These are phyloP conservation scores for Cinclus cinclus DNA, from an alignment of 2,113 vertebrate species.

Conservation along the genomic window DNA sequence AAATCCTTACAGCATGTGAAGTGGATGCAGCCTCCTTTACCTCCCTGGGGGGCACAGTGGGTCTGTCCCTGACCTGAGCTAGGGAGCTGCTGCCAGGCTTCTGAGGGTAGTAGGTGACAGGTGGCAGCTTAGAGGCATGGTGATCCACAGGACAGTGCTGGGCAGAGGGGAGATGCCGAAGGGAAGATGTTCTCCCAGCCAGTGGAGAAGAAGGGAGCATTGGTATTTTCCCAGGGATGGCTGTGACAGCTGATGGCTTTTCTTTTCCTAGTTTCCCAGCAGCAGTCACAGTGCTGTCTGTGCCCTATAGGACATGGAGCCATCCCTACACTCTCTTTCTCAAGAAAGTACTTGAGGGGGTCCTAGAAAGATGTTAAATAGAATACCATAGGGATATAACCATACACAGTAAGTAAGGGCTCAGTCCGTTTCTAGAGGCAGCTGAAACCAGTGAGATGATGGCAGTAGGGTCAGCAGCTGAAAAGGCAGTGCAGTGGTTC, in stretches of 20 bases:
- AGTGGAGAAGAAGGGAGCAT: background rate
- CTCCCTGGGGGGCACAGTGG: background rate
- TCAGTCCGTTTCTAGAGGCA: background rate
- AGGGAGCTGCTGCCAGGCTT: background rate
- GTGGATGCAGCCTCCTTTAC: background rate
- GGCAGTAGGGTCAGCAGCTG: background rate
- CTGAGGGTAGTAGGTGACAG: background rate
- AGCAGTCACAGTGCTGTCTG: background rate
- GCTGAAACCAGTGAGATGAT: background rate
- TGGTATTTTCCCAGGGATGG: background rate
- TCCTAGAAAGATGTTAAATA: background rate
- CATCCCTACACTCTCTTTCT: background rate
- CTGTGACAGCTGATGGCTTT: background rate
- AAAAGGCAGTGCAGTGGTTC: rapidly evolving
- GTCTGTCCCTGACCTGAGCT: background rate
- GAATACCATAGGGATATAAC: background rate
- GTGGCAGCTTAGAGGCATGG: background rate
- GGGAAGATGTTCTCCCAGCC: background rate
- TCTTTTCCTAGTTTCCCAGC: background rate
- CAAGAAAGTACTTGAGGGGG: background rate
- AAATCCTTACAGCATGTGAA: background rate
- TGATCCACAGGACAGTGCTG: rapidly evolving
- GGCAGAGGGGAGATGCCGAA: background rate
- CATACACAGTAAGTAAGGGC: background rate
- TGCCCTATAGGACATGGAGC: background rate